Evolutionary conservation across 2,797 vertebrate species (phyloP).

Genomic region (Hypotaenidia philippensis): DNA sequence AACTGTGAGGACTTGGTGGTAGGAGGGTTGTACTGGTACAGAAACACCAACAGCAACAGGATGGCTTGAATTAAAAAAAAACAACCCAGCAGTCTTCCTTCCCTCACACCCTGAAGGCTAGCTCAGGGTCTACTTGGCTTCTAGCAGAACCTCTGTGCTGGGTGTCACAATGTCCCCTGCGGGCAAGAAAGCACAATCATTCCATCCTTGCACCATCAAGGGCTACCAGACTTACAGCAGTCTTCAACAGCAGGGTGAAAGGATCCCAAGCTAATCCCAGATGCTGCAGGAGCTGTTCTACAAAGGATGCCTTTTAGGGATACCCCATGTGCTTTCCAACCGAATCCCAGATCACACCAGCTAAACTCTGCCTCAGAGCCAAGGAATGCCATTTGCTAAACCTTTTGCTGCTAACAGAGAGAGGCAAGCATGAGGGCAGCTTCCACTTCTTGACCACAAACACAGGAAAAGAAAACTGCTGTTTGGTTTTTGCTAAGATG

Average conservation of each 20-base stretch:
- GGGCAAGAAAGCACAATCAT: neutral
- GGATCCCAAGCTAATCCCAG: neutral
- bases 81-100: neutral
- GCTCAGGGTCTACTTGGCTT: neutral
- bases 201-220: no score
- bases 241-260: accelerated
- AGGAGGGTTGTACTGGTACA: no score
- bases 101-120: neutral
- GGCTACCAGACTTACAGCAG: neutral
- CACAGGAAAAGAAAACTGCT: neutral
- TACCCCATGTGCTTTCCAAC: accelerated
- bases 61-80: neutral
- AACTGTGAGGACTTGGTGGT: neutral
- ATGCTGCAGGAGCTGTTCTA: neutral
- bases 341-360: no score
- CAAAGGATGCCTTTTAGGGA: no score
- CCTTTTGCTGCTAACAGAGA: accelerated
- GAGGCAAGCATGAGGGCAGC: neutral
- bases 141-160: neutral
- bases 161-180: accelerated
- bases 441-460: neutral
- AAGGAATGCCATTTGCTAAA: neutral
- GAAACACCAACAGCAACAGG: neutral
- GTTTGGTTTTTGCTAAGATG: neutral
- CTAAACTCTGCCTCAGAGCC: neutral